Conservation (phyloP, 2,888 invertebrate species). For the Ecdyonurus torrentis region DNA sequence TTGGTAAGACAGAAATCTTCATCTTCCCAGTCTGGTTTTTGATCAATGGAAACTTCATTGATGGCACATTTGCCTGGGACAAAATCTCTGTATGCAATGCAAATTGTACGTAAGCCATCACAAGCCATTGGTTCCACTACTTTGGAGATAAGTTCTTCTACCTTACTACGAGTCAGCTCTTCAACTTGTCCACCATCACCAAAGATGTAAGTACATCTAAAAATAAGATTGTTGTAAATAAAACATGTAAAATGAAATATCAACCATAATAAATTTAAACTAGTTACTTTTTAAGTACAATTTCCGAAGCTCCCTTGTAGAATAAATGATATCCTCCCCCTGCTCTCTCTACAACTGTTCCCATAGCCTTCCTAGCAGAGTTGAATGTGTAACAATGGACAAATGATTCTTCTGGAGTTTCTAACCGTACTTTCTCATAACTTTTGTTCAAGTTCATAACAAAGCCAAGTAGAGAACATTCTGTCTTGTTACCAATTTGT, state of each 20-base stretch:
- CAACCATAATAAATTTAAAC: neutral
- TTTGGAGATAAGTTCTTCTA: slow-evolving; percentile 14
- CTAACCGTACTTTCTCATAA: slow-evolving; percentile 36
- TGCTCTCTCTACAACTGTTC: slow-evolving; percentile 34
- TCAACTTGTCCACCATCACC: slow-evolving; percentile 18
- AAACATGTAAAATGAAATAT: neutral
- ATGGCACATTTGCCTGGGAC: slow-evolving; percentile 25
- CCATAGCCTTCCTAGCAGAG: slow-evolving; percentile 46
- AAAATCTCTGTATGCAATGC: slow-evolving; percentile 36
- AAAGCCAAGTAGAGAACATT: slow-evolving; percentile 45
- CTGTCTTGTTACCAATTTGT: slow-evolving; percentile 50
- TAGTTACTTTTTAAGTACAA: slow-evolving; percentile 37
- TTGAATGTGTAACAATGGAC: slow-evolving; percentile 41
- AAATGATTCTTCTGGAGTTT: slow-evolving; percentile 35
- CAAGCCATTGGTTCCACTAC: slow-evolving; percentile 21
- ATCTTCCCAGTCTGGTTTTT: slow-evolving; percentile 35
- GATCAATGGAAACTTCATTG: slow-evolving; percentile 26
- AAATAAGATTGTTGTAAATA: neutral
- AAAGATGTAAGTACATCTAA: slow-evolving; percentile 27
- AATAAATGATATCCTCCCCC: slow-evolving; percentile 35
- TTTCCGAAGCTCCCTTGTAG: slow-evolving; percentile 47
- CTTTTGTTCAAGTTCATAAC: slow-evolving; percentile 35
- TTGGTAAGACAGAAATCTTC: slow-evolving; percentile 30
- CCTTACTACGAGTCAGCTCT: slow-evolving; percentile 16
- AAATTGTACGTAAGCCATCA: slow-evolving; percentile 36